Evolutionary conservation across 1,140 invertebrate species (phyloP), one percentile per base, ranked within the genome.

Genomic region (Diabrotica virgifera): DNA sequence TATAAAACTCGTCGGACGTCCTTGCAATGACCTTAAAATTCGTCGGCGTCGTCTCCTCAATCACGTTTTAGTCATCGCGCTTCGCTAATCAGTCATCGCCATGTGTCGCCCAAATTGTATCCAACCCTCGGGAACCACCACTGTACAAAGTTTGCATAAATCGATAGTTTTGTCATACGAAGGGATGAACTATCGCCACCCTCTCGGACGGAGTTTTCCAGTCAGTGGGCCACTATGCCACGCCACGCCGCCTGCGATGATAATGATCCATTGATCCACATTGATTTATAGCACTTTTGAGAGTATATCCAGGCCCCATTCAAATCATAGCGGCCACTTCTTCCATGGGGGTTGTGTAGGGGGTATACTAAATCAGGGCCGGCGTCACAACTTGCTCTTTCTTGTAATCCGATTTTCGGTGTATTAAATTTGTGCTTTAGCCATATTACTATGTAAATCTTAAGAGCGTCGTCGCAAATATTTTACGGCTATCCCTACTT

Each of bases 211-310:
- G n/a, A n/a, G n/a, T 66, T 63, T 65, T 65, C 69, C 66, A 68
- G 72, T 71, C 72, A 73, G 64, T 73, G 70, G 72, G 72, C 70
- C 70, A 73, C 58, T 73, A 65, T 70, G 24, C 24, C 24, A 24
- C 46, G 72, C 70, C 65, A 63, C 46, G 58, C n/a, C 58, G 24
- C 13, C 40, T 59, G 37, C 55, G 40, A 46, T 65, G 64, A 71
- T 73, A 73, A 73, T 73, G 66, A 73, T 65, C 67, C 70, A 73
- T 73, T 73, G 72, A 73, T 73, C 67, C 64, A 52, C 65, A 69
- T 66, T 73, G 72, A 73, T 73, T 73, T 73, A 73, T 73, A 54
- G 63, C 58, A 58, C 70, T 66, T 67, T 71, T 56, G 69, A 73
- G 72, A 66, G 69, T 73, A 66, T 38, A 9, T 11, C 40, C 14